Evolutionary conservation across 1,140 invertebrate genomes (phyloP), one percentile per base, ranked within the genome.

Genomic region (Drosophila hydei): DNA sequence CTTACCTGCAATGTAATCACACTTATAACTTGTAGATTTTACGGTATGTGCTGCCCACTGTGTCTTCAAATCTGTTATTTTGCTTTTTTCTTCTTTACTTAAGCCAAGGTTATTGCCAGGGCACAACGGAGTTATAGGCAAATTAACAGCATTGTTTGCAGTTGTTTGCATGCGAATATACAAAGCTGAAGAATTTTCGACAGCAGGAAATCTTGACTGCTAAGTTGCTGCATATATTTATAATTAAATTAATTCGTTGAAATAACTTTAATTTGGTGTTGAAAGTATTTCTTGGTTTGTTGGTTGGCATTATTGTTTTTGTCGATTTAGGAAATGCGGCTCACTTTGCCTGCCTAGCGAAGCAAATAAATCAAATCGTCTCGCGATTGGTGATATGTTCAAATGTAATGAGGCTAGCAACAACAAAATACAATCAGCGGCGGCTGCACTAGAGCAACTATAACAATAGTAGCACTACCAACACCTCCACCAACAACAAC

Each of bases 321-420:
- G 21, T 52, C 69, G 58, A 79, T 88, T 88, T 88, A 88, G 83
- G 83, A 88, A 88, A 88, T 88, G 69, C 64, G 71, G 80, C 70
- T 60, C 42, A 61, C 27, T 64, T 74, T 75, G 60, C 58, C 61
- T 83, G 83, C 60, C 59, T 79, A 83, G 78, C 83, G 65, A 89
- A 88, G 72, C 84, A 89, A 79, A 65, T 88, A 88, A 88, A 88
- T 73, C 72, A 79, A 84, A 84, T 83, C 79, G 84, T 83, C 79
- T 83, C 62, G 77, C 69, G 71, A 64, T 68, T 45, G 62, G 83
- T 87, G 83, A 88, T 88, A 88, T 88, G 83, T 88, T 81, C 75
- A 63, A 81, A 76, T 87, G 68, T 68, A 87, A 87, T 84, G 63
- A 51, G 67, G 54, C 68, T 52, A 67, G 54, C 65, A 70, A 74